Evolutionary conservation across 2,888 invertebrate species (phyloP), one percentile per base, ranked within the genome.

Genomic region (Dyspetes luteomarginatus): DNA sequence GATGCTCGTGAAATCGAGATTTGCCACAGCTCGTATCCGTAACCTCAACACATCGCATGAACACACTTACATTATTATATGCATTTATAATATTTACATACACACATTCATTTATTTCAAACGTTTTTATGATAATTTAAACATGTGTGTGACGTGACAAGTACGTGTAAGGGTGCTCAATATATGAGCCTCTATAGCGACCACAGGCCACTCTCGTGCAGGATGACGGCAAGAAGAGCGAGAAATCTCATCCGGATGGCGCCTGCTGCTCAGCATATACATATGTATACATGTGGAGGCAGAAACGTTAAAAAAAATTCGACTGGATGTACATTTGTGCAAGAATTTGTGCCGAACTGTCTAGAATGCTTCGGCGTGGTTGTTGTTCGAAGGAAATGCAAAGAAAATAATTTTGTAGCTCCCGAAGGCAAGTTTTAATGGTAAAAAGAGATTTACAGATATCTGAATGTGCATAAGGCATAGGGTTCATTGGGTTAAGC

Each of bases 231-330:
- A 15, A 24, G 15, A 7, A 17, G 55, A 55, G 48, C 19, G 60
- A 24, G 36, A 73, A 56, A 81, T 81, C 73, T 78, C 72, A 73
- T 68, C 75, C 78, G 79, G 71, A 81, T 81, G 84, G 84, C 84
- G 84, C 84, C 84, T 80, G 81, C 84, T 80, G 81, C 17, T 50
- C 67, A 52, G 62, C 52, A n/a, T 55, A 60, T 58, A 22, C 56
- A 60, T 62, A 58, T 60, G 19, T 28, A 60, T 58, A 22, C 56
- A 60, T 62, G 65, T 60, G 19, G 22, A 50, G 24, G 28, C 30
- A 56, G 55, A 64, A 69, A 64, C 64, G 75, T 50, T 60, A 67
- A 58, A 76, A 74, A 72, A 71, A 45, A 30, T 41, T 19, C 41
- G 17, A 64, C 43, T 52, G 19, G 15, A 65, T 52, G 56, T 30